Evolutionary conservation across 2,113 vertebrate genomes (phyloP), one percentile per base, ranked within the genome.

Genomic region (Sinocyclocheilus anophthalmus): DNA sequence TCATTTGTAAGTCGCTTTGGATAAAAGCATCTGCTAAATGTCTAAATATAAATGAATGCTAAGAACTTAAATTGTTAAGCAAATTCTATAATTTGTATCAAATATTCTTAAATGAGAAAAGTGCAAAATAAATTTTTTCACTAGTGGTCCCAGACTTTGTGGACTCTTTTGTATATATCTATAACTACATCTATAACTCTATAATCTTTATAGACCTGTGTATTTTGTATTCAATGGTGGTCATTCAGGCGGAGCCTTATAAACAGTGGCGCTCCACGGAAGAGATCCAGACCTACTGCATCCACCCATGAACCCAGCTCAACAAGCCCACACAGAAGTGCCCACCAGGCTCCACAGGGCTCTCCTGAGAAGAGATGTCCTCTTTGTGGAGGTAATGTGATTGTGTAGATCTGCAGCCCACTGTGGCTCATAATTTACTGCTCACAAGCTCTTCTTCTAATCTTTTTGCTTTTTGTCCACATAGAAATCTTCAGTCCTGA

Each of bases 371-470:
- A 82, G 57, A 93, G 92, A 84, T 96, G 95, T 85, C 95, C 95
- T 10, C 89, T 96, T 69, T 96, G 95, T 89, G 89, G 93, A 89
- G 94, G 94, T 95, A 73, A 59, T 22, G 18, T 50, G 18, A 39
- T 90, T 22, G 39, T 72, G n/a, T 18, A 55, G 39, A 30, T 82
- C 30, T 3, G 2, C 30, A 33, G 30, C 30, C 30, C 30, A 3
- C 30, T 33, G 30, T 33, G 2, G 33, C 14, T 77, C 24, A 42
- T 24, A 39, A 39, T 79, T 16, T n/a, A 80, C 13, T n/a, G 2
- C 26, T 61, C 18, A 39, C 53, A 13, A 14, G 30, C 48, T 53
- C 14, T 16, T 76, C 20, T 70, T 76, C 3, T 59, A 22, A 24
- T 33, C 30, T 22, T 61, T 59, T 61, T 8, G 22, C 57, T 73